Evolutionary conservation across 1,140 invertebrate genomes (phyloP).

Genomic region (Leptonema lineaticorne): DNA sequence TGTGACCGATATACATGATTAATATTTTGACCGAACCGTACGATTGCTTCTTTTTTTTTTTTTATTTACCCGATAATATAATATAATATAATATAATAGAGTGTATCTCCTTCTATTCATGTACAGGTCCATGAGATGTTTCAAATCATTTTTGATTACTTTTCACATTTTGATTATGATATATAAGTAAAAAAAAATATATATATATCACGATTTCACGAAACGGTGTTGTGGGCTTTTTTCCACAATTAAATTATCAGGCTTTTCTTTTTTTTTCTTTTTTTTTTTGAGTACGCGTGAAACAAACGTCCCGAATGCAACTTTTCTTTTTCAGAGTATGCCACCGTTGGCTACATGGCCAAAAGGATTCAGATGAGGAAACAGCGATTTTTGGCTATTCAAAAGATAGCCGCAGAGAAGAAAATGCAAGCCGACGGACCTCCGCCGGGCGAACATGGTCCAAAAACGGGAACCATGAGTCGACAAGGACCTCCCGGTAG

Average conservation of each 20-base stretch:
- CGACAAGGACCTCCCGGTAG: conserved; percentile 51
- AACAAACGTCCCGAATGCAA: background rate
- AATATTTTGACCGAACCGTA: conserved; percentile 38
- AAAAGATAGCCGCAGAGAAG: conserved; percentile 89
- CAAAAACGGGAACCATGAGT: conserved; percentile 53
- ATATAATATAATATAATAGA: background rate
- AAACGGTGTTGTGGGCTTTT: conserved; percentile 10
- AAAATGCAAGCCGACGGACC: conserved; percentile 73
- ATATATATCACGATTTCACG: no score
- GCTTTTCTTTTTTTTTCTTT: background rate
- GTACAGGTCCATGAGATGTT: conserved; percentile 34
- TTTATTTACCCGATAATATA: background rate
- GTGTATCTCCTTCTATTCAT: conserved; percentile 29
- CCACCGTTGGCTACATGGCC: conserved; percentile 92
- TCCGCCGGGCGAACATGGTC: conserved; percentile 69
- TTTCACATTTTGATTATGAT: background rate
- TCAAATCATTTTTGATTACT: no score
- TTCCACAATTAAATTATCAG: no score
- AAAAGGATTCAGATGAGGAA: conserved; percentile 94
- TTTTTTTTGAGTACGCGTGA: background rate
- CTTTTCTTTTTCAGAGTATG: conserved; percentile 74
- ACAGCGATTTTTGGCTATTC: conserved; percentile 81
- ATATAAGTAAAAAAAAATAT: conserved; percentile 3
- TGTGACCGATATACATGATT: background rate
- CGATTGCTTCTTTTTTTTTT: no score